Base-by-base conservation (phyloP, 2,113 vertebrate species). In the Gallinago jamesoni region DNA sequence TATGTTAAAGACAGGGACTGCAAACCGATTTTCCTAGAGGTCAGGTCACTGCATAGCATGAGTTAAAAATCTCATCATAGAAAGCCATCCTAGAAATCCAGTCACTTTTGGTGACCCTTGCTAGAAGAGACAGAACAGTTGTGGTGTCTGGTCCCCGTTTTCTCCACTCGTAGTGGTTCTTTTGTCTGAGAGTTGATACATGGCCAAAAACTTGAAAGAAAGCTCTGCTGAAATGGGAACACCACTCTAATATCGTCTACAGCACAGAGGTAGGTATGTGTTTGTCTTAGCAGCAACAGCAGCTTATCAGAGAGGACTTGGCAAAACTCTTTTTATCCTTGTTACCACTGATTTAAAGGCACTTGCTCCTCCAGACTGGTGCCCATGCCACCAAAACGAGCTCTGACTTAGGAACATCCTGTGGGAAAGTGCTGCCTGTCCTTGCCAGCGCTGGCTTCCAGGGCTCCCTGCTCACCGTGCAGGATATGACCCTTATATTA, bases 401-500 rank as follows among this genome's bases (percentile, higher is more conserved):
- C 41, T 94, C 52, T 79, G 55, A 56, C 35, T 87, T 52, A 39
- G 39, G 69, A 91, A 30, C 56, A 75, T 92, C 73, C 73, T 90
- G 53, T 60, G 73, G 56, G 80, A 81, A 87, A 78, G 57, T 62
- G 53, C 73, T 73, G 73, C 67, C 73, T 67, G 50, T 69, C 62
- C 67, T 87, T 76, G 62, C 70, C 80, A 60, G 30, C 2, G 4
- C 73, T 57, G 84, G 22, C 82, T 94, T 91, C 67, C 57, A 66
- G 75, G 39, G 67, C 75, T 82, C 1, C 6, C 76, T 50, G 53
- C 62, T 94, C 57, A 23, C 56, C 0, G 0, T 33, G 43, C 87
- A 83, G 77, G 56, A 91, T 91, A 56, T 85, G 87, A 83, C 67
- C 91, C 87, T 91, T 62, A 89, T 87, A 78, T 83, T 25, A 94